Evolutionary conservation across 2,797 vertebrate genomes (phyloP), one percentile per base, ranked within the genome.

Genomic region (Acrossocheilus fasciatus): DNA sequence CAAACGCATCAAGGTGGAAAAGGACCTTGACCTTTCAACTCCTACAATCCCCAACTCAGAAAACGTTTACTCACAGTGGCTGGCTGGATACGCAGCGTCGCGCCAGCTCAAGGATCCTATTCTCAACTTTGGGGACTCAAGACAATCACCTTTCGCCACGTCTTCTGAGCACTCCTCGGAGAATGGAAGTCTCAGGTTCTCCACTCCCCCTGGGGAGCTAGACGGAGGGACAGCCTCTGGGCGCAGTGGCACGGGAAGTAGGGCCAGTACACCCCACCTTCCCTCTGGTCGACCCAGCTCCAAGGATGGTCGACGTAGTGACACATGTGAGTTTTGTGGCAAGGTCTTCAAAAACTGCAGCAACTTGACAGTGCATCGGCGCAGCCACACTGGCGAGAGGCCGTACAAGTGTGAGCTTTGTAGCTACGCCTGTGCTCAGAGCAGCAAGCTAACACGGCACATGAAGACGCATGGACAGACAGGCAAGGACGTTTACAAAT

Each of bases 321-420:
- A 99, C 96, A 99, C 98, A 91, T 99, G 98, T 93, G 98, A 99
- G 95, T 99, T 95, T 96, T 99, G 98, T 91, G 98, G 98, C 93
- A 99, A 99, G 95, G 96, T 99, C 95, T 99, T 99, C 96, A 99
- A 99, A 96, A 99, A 99, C 97, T 99, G 98, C 97, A 99, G 98
- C 95, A 99, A 99, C 96, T 96, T 99, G 96, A 99, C 98, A 91
- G 98, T 99, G 94, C 98, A 99, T 95, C 97, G 98, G 93, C 97
- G 98, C 95, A 98, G 98, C 94, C 98, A 99, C 97, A 99, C 98
- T 72, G 98, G 98, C 90, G 98, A 99, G 96, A 96, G 98, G 94
- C 98, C 98, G 69, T 99, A 99, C 96, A 98, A 98, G 93, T 99
- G 98, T 93, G 98, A 98, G 94, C 97, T 99, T 95, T 99, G 98